Evolutionary conservation across 2,113 vertebrate species (phyloP).

Genomic region (Tretioscincus oriximinensis): DNA sequence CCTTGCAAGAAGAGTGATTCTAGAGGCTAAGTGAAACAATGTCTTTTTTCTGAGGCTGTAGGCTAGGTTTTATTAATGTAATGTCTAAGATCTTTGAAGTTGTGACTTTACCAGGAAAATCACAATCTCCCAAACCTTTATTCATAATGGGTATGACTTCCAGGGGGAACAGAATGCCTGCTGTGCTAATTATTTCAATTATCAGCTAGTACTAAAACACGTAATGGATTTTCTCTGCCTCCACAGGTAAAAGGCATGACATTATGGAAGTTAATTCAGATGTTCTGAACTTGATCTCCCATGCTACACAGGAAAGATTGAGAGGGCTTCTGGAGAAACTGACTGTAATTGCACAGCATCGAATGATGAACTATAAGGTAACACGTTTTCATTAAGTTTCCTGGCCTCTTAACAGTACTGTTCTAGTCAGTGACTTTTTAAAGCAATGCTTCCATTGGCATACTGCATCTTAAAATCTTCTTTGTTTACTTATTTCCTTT

Average conservation of each 20-base stretch:
- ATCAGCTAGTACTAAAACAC: constrained; percentile 88
- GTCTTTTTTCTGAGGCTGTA: constrained; percentile 89
- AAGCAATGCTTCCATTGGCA: constrained; percentile 16
- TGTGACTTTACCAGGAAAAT: constrained; percentile 97
- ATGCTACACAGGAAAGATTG: constrained; percentile 86
- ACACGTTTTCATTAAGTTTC: constrained; percentile 61
- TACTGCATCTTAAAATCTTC: neutral
- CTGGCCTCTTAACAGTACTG: constrained; percentile 25
- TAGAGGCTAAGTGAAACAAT: constrained; percentile 86
- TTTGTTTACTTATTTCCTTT: constrained; percentile 18
- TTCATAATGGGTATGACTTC: constrained; percentile 97
- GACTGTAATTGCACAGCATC: constrained; percentile 82
- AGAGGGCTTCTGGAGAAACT: constrained; percentile 86
- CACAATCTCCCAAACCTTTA: constrained; percentile 95
- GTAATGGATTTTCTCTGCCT: constrained; percentile 91
- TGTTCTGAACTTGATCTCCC: constrained; percentile 87
- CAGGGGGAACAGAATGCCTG: constrained; percentile 92
- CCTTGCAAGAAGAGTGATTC: constrained; percentile 88
- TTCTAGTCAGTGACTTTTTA: constrained; percentile 23
- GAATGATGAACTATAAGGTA: constrained; percentile 83
- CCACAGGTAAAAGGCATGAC: constrained; percentile 88
- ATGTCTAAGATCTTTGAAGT: constrained; percentile 97
- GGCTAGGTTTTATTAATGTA: constrained; percentile 96
- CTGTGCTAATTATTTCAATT: constrained; percentile 98
- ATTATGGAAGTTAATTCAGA: constrained; percentile 85